Base-by-base conservation (phyloP, 1,140 invertebrate species). In the Gerris buenoi region DNA sequence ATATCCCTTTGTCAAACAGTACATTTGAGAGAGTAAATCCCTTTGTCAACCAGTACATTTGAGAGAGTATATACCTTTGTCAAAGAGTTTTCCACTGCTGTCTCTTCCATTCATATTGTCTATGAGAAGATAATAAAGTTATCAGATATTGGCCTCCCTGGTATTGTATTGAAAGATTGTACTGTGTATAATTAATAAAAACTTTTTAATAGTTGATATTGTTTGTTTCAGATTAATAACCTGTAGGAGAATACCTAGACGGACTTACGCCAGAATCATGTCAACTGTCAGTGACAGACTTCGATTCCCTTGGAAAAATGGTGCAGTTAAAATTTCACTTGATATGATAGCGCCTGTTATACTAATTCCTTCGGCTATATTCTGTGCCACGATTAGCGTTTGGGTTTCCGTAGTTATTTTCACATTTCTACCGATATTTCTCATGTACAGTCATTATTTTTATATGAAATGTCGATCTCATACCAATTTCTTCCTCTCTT, bases 401-500 rank as follows among this genome's bases (percentile, higher is more conserved):
- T 73, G 79, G 64, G 81, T 81, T 28, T 87, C 86, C 2, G 72
- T 82, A 18, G 69, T 82, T 28, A 76, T 85, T 15, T 85, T 88
- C 75, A 71, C 83, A 2, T 74, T 81, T n/a, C 82, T 85, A 25
- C 82, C 80, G 18, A 77, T 85, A 64, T 76, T 83, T 57, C 76
- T 85, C n/a, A 80, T 83, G 63, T 86, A 85, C 68, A 73, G 84
- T n/a, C 75, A 83, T 66, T 80, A 81, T 33, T 81, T 83, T 71
- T 85, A 82, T 62, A 76, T 79, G 57, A 80, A 82, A 72, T 83
- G 83, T 74, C 77, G 83, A 74, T 79, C 77, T 56, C 80, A 81
- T 46, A 84, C 85, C 22, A 83, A 84, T 70, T 88, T 88, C 74
- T 88, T 87, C 74, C 77, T 83, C 68, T 79, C 83, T 57, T 88